Evolutionary conservation across 2,113 vertebrate genomes (phyloP), one percentile per base, ranked within the genome.

Genomic region (Callithrix jacchus): DNA sequence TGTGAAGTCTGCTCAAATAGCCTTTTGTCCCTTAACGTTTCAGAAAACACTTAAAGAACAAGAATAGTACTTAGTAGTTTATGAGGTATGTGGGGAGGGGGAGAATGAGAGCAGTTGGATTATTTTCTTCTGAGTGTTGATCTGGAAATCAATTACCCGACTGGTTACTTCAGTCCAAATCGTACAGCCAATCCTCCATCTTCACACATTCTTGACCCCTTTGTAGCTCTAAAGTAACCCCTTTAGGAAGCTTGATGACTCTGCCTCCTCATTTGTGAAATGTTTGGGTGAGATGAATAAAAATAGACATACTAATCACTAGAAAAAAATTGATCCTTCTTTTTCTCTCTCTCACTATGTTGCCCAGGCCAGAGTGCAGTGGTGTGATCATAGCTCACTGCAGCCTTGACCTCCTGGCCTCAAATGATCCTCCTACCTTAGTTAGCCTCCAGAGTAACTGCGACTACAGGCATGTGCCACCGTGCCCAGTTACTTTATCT

Each of bases 1-100:
- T 80, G 85, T 71, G 87, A 71, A 70, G 84, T 84, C 52, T 95
- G 71, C 68, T 84, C 66, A 61, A 71, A 92, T 7, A 87, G 49
- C 8, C 56, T 82, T 49, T 14, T 61, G 66, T 58, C 58, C 30
- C 66, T 71, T 56, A 82, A 27, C 25, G 5, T 89, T 96, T 87
- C 66, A 80, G 84, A 84, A 89, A 89, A 80, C 71, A 85, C 42
- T 47, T 66, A 79, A 94, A 85, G 40, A 92, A 47, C 16, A 54
- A 70, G 70, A 85, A 40, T 12, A 58, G 73, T 7, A 27, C 30
- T 35, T 56, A 37, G 45, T 58, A 66, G 27, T 27, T 87, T 52
- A 64, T 10, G 30, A 68, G 87, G 32, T 68, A 54, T 0, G 1
- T 40, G 61, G 71, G 52, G 47, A 47, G 37, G 8, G 27, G 61